Evolutionary conservation across 2,797 vertebrate genomes (phyloP).

Genomic region (Acrossocheilus wenchowensis): DNA sequence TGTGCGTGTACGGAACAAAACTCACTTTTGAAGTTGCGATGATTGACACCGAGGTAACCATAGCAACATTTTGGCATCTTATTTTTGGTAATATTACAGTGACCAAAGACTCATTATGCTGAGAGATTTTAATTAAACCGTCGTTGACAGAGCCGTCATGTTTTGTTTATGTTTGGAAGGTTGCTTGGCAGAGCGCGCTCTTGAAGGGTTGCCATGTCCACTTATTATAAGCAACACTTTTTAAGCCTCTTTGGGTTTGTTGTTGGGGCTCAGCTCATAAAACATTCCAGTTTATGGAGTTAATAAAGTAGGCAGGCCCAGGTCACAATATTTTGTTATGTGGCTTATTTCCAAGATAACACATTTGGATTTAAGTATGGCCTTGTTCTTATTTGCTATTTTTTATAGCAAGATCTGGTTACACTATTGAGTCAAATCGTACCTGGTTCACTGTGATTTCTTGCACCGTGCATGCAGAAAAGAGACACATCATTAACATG

Average conservation of each 20-base stretch:
- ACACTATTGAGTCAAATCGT: neutral
- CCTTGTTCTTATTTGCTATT: neutral
- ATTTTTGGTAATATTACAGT: neutral
- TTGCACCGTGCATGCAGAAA: too few species aligned
- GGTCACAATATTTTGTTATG: neutral
- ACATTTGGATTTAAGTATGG: neutral
- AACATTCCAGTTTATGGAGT: neutral
- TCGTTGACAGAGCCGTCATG: neutral
- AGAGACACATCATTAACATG: too few species aligned
- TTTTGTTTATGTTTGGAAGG: neutral
- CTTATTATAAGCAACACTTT: neutral
- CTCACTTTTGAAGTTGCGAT: neutral
- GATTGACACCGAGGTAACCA: neutral
- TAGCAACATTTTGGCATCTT: neutral
- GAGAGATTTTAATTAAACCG: neutral
- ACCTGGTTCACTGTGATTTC: too few species aligned
- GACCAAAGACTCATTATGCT: constrained; percentile 1
- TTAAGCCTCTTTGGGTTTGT: neutral
- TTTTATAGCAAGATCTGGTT: neutral
- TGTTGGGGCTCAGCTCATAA: neutral
- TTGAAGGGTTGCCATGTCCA: neutral
- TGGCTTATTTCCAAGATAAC: neutral
- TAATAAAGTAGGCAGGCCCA: neutral
- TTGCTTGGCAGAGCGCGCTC: neutral
- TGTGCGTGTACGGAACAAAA: neutral